A percentile compares a stretch with the other conserved stretches of the same genome.
Evolutionary conservation across 92 coral and sea anemone genomes (phyloP).

Genomic region (Siderastrea siderea): DNA sequence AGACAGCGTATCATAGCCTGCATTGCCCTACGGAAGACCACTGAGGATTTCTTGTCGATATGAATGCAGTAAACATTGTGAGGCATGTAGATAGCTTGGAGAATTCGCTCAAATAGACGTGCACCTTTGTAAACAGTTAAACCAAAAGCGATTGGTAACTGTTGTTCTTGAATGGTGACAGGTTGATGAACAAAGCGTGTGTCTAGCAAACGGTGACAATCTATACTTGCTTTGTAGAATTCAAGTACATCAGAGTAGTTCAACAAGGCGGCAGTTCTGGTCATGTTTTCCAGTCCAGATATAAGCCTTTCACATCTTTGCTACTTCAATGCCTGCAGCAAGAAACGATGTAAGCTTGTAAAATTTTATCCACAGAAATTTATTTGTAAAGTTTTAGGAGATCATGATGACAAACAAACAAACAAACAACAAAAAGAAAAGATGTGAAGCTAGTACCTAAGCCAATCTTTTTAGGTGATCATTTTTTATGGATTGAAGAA

Average conservation of each 20-base stretch:
- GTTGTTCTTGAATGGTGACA: conserved; percentile 31
- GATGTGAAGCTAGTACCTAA: too few relatives aligned
- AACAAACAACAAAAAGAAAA: too few relatives aligned
- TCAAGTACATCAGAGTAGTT: not conserved
- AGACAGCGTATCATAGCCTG: conserved; percentile 60
- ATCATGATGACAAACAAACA: too few relatives aligned
- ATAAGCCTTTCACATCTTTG: conserved; percentile 3
- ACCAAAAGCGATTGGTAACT: conserved; percentile 69
- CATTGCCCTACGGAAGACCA: conserved; percentile 37
- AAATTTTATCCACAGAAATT: too few relatives aligned
- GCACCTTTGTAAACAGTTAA: conserved; percentile 59
- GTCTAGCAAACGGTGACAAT: conserved; percentile 8
- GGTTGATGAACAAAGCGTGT: conserved; percentile 31
- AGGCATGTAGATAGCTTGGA: conserved; percentile 76
- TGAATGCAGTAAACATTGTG: conserved; percentile 80
- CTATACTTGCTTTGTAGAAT: not conserved
- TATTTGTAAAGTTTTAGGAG: too few relatives aligned
- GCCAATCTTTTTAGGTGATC: too few relatives aligned
- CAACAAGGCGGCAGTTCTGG: not conserved
- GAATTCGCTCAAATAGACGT: conserved; percentile 67
- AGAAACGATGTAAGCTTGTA: not conserved
- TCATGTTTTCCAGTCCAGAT: not conserved
- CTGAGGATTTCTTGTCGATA: conserved; percentile 64
- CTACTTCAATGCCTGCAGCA: not conserved
- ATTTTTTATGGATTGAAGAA: too few relatives aligned